Conservation (phyloP, 2,797 vertebrate genomes). For the Syngnathus acus region DNA sequence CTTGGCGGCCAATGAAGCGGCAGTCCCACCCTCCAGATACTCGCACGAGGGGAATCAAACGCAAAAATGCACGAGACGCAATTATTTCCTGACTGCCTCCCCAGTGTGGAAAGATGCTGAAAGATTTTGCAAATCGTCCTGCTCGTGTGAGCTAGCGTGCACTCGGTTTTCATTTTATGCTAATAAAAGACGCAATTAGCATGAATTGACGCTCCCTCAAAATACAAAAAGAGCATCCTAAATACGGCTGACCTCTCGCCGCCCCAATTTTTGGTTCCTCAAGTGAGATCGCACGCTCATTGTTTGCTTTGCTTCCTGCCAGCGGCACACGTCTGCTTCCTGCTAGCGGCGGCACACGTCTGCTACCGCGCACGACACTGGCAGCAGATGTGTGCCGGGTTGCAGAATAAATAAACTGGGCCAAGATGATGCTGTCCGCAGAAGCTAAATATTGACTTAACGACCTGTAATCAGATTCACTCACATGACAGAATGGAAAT, state of each 20-base stretch:
- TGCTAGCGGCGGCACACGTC: constrained; percentile 51
- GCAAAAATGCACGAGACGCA: constrained; percentile 46
- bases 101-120: neutral
- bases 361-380: constrained; percentile 62
- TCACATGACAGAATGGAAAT: constrained; percentile 76
- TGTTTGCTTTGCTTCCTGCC: constrained; percentile 61
- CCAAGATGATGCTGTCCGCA: constrained; percentile 64
- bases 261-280: constrained; percentile 16
- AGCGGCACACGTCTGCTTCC: constrained; percentile 53
- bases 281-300: constrained; percentile 45
- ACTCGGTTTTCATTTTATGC: neutral
- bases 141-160: too few relatives aligned
- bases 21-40: constrained; percentile 34
- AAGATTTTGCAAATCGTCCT: neutral
- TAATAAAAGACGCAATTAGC: neutral
- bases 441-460: constrained; percentile 79
- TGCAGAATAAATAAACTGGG: constrained; percentile 69
- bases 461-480: constrained; percentile 79
- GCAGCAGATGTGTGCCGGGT: constrained; percentile 63
- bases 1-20: constrained; percentile 55
- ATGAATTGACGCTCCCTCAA: neutral
- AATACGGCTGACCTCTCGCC: constrained; percentile 22
- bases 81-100: constrained; percentile 19
- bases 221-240: neutral
- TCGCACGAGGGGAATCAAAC: constrained; percentile 39